Evolutionary conservation across 2,113 vertebrate species (phyloP).

Genomic region (Leucopsar rothschildi): DNA sequence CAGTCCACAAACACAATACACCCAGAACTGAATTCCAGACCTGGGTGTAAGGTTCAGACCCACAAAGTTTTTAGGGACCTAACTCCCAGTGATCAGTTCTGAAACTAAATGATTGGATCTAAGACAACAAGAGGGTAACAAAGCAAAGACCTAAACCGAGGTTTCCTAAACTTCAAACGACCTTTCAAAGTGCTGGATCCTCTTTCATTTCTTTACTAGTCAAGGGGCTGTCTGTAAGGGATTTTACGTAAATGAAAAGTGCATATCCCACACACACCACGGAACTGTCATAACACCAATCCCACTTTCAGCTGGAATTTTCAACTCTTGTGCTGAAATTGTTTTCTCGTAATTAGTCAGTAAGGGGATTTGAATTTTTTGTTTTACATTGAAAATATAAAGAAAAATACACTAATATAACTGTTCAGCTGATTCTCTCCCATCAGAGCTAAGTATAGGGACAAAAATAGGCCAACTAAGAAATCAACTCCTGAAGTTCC

Average conservation of each 20-base stretch:
- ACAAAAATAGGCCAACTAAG: not conserved
- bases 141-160: not conserved
- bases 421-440: not conserved
- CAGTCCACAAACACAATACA: not conserved
- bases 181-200: not conserved
- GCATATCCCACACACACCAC: not conserved
- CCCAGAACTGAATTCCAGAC: not conserved
- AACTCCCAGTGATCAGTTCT: not conserved
- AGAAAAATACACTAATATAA: not conserved
- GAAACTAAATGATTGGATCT: not conserved
- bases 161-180: not conserved
- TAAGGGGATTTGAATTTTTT: not conserved
- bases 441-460: not conserved
- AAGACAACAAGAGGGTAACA: not conserved
- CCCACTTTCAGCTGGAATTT: not conserved
- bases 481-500: not conserved
- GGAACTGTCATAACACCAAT: conserved; percentile 10
- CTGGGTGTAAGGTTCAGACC: not conserved
- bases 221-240: not conserved
- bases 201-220: not conserved
- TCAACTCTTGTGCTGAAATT: not conserved
- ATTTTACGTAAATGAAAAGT: not conserved
- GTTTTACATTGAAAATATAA: not conserved
- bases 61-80: not conserved
- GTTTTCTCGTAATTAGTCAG: not conserved